Evolutionary conservation across 2,888 invertebrate genomes (phyloP), one percentile per base, ranked within the genome.

Genomic region (Pristionchus arcanus): DNA sequence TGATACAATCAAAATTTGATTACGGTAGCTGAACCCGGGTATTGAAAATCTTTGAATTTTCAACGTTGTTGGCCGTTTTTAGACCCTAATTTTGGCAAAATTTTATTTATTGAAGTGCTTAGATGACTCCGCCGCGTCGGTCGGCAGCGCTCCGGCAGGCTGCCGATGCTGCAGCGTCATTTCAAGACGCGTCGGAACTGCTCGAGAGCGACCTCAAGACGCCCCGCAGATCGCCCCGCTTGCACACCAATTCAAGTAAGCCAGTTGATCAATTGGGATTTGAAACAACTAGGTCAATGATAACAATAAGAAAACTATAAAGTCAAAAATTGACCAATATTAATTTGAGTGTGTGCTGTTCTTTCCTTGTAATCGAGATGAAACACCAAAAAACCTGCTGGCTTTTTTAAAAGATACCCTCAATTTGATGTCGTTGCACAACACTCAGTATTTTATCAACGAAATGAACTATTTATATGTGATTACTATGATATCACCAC

Each of bases 61-160:
- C 55, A 55, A 21, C 55, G 42, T 49, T 9, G 42, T 49, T 49
- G 42, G 42, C 42, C 42, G 42, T 42, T 42, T 42, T 5, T 42
- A 42, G 9, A 42, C 42, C 42, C 3, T 42, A 42, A 5, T 42
- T 42, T 9, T 5, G 42, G 42, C 42, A 4, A 34, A 31, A 74
- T 34, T 74, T 11, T 42, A 25, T 21, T 53, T 19, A 13, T 15
- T 42, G 16, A 77, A 16, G 0, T 11, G 19, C 2, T 16, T 25
- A 87, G 87, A 87, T 87, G 87, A 68, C 42, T 49, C 87, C 87
- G 37, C 66, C 66, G 13, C 87, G 68, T 42, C 87, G 87, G 42
- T 87, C 87, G 37, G 87, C 87, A 49, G 87, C 87, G 15, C 42
- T 68, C 28, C 37, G 66, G 21, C 31, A 68, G 15, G 19, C 86